phyloP scores from a whole-genome alignment of 2,113 vertebrate species.

The Cichladusa arquata region DNA sequence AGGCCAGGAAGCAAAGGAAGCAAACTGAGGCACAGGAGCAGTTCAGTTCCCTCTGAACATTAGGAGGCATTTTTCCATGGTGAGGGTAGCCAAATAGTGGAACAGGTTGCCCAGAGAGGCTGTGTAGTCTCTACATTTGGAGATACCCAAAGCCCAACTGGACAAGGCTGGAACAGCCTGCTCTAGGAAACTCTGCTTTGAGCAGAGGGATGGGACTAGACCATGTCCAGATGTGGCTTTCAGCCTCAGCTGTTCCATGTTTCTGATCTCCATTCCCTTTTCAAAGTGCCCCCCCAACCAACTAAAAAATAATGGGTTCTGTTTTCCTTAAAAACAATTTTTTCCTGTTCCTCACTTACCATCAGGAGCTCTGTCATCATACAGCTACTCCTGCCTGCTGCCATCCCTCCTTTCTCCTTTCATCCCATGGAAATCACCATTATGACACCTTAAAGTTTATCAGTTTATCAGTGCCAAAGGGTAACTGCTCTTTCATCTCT shows the following conservation, averaged over 20 bases:
- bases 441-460: background rate
- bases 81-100: background rate
- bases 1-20: background rate
- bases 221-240: background rate
- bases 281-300: background rate
- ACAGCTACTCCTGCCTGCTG: background rate
- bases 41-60: background rate
- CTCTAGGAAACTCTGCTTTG: background rate
- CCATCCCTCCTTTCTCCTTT: background rate
- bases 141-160: background rate
- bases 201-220: background rate
- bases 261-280: background rate
- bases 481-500: background rate
- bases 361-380: background rate
- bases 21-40: background rate
- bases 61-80: background rate
- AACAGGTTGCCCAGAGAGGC: background rate
- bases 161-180: background rate
- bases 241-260: background rate
- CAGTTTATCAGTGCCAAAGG: background rate
- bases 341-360: background rate
- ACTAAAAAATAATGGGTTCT: background rate
- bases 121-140: background rate
- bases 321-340: background rate
- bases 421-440: background rate